A percentile compares a stretch with the other conserved stretches of the same genome.
Conservation (phyloP, 2,888 invertebrate genomes). For the Eupithecia exiguata region DNA sequence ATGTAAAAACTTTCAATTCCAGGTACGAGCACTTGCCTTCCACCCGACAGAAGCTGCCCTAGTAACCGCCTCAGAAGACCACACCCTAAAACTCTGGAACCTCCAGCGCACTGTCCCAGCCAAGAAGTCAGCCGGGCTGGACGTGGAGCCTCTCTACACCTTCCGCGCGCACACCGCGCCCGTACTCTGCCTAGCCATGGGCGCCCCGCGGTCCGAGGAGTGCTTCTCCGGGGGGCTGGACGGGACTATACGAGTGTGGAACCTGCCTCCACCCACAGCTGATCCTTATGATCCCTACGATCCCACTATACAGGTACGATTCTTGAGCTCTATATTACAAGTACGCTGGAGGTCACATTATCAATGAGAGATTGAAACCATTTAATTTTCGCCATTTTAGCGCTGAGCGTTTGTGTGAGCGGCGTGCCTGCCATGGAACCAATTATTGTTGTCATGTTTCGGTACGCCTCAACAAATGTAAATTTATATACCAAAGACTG, state of each 20-base stretch:
- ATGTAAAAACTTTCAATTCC: constrained; percentile 31
- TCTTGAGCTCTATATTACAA: not conserved
- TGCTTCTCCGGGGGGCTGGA: constrained; percentile 98
- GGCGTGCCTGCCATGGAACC: not conserved
- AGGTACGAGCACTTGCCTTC: constrained; percentile 94
- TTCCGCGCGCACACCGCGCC: constrained; percentile 98
- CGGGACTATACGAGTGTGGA: constrained; percentile 98
- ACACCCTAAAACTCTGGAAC: constrained; percentile 99
- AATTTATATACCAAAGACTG: not conserved
- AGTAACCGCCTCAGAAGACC: constrained; percentile 99
- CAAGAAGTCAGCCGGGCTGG: constrained; percentile 97
- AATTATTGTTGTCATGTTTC: not conserved
- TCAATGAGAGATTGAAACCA: not conserved
- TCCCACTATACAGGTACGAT: constrained; percentile 89
- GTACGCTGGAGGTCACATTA: too few species aligned
- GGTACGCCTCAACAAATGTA: not conserved
- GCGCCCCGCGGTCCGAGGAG: constrained; percentile 95
- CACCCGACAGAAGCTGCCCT: constrained; percentile 98
- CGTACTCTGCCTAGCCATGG: constrained; percentile 97
- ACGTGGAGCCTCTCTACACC: constrained; percentile 99
- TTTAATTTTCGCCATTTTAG: not conserved
- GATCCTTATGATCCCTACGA: constrained; percentile 99
- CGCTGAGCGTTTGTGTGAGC: not conserved
- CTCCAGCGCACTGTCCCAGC: constrained; percentile 98
- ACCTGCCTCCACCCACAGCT: constrained; percentile 95